phyloP scores from a whole-genome alignment of 2,113 vertebrate genomes.

The Hyaena hyaena region DNA sequence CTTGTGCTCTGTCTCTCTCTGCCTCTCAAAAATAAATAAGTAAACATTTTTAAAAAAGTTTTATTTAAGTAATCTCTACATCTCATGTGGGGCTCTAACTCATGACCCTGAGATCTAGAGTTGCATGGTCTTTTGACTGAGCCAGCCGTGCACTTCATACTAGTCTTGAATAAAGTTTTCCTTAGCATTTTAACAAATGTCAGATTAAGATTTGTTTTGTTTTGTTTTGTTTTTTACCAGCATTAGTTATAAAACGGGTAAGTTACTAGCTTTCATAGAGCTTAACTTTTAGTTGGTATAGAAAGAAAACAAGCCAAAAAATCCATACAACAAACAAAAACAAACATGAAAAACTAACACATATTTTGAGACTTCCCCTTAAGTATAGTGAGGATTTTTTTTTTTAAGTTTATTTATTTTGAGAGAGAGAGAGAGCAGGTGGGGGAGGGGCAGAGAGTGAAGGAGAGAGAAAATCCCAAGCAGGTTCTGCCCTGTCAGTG shows the following conservation, averaged over 20 bases:
- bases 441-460: no score
- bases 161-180: background rate
- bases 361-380: background rate
- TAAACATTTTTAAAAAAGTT: background rate
- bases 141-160: background rate
- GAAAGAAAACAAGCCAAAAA: background rate
- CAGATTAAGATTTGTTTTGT: background rate
- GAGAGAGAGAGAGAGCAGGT: no score
- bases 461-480: no score
- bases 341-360: background rate
- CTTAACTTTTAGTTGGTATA: background rate
- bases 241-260: background rate
- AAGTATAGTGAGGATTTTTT: background rate
- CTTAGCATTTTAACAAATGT: constrained; percentile 4
- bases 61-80: background rate
- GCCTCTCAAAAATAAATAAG: no score
- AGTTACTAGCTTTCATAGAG: background rate
- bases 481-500: no score
- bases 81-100: background rate
- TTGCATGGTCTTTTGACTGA: background rate
- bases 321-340: background rate
- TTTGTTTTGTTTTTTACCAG: background rate
- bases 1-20: no score
- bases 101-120: background rate
- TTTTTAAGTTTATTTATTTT: no score